phyloP scores from a whole-genome alignment of 2,797 vertebrate genomes.

The Limnodromus scolopaceus region DNA sequence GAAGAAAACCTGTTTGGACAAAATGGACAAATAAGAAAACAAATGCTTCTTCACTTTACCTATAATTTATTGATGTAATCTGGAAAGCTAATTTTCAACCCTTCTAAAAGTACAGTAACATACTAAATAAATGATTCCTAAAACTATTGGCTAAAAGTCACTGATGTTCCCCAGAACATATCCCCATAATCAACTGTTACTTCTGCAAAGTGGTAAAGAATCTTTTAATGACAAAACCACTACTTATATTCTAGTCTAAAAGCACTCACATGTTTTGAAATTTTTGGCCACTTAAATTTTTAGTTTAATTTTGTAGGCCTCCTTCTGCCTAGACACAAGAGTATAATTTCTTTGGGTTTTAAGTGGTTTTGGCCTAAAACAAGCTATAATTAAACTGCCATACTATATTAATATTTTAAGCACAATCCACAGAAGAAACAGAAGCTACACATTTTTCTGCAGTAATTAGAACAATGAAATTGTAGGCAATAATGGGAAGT shows the following conservation, averaged over 20 bases:
- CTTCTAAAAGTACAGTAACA: background rate
- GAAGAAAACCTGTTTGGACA: background rate
- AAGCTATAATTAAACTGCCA: background rate
- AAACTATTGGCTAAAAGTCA: background rate
- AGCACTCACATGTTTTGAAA: background rate
- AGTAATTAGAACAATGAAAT: slow-evolving; percentile 13
- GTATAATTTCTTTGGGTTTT: background rate
- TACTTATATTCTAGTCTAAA: background rate
- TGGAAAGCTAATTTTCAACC: background rate
- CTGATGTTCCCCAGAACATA: background rate
- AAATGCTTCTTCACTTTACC: background rate
- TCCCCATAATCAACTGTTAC: background rate
- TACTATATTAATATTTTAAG: background rate
- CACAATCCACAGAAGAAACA: background rate
- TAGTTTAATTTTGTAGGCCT: background rate
- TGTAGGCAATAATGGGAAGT: background rate
- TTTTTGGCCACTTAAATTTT: background rate
- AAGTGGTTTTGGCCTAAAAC: background rate
- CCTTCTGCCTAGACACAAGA: background rate
- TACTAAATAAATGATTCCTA: background rate
- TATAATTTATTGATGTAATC: background rate
- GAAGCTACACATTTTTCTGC: background rate
- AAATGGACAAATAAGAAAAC: background rate
- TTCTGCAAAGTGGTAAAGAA: background rate
- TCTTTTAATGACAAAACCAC: background rate